A percentile compares a stretch with the other conserved stretches of the same genome.
Evolutionary conservation across 2,888 invertebrate species (phyloP).

Genomic region (Desoria tigrina): DNA sequence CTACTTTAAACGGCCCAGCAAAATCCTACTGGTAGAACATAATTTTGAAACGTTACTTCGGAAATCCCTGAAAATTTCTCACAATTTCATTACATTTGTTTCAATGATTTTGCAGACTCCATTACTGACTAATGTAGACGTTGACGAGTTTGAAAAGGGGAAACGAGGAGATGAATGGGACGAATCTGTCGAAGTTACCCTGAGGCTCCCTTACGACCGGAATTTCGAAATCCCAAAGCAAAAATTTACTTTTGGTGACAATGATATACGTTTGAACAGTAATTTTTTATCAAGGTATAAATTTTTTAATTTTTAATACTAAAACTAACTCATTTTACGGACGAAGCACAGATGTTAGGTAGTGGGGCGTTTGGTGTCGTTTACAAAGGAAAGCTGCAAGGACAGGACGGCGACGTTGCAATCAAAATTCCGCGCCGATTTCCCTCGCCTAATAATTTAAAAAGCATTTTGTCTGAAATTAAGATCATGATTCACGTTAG

Average conservation of each 20-base stretch:
- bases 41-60: too few relatives aligned
- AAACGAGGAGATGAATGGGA: neutral
- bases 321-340: too few relatives aligned
- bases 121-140: neutral
- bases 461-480: slow-evolving; percentile 18
- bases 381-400: slow-evolving; percentile 8
- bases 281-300: too few relatives aligned
- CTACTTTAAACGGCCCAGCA: too few relatives aligned
- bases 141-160: slow-evolving; percentile 6
- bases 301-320: too few relatives aligned
- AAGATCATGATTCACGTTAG: too few relatives aligned
- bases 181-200: neutral
- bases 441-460: neutral
- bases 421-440: slow-evolving; percentile 1
- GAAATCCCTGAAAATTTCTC: too few relatives aligned
- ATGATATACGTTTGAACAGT: too few relatives aligned
- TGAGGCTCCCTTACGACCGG: slow-evolving; percentile 2
- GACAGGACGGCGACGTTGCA: slow-evolving; percentile 11
- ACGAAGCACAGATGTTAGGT: neutral
- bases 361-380: slow-evolving; percentile 7
- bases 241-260: too few relatives aligned
- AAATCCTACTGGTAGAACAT: too few relatives aligned
- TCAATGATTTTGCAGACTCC: too few relatives aligned
- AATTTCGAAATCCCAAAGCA: slow-evolving; percentile 6
- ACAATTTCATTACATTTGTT: too few relatives aligned